Evolutionary conservation across 1,140 invertebrate genomes (phyloP).

Genomic region (Carposina sasakii): DNA sequence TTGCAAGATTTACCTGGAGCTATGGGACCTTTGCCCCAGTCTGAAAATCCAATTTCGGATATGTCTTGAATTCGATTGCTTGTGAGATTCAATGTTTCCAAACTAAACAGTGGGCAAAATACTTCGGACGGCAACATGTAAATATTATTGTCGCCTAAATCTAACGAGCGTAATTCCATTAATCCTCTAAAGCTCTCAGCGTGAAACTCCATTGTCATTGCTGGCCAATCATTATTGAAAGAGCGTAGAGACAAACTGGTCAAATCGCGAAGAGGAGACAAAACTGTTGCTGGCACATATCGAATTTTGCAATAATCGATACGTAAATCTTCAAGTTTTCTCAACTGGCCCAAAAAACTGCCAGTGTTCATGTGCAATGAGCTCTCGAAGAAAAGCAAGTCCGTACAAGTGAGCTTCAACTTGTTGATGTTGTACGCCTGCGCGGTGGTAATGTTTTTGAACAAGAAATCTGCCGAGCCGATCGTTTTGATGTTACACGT

Average conservation of each 20-base stretch:
- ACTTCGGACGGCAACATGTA: constrained; percentile 82
- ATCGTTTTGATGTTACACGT: constrained; percentile 83
- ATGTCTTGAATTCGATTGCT: constrained; percentile 86
- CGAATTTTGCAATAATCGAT: constrained; percentile 88
- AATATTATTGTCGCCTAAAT: constrained; percentile 87
- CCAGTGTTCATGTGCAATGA: constrained; percentile 77
- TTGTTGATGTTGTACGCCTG: constrained; percentile 79
- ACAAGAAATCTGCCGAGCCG: constrained; percentile 78
- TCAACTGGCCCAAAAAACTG: constrained; percentile 76
- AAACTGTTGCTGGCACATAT: constrained; percentile 79
- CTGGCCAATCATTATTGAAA: constrained; percentile 86
- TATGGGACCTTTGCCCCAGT: constrained; percentile 76
- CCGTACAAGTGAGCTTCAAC: constrained; percentile 83
- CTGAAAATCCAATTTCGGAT: constrained; percentile 80
- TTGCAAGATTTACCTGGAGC: constrained; percentile 78
- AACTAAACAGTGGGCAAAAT: constrained; percentile 82
- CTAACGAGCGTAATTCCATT: constrained; percentile 78
- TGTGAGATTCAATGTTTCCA: constrained; percentile 82
- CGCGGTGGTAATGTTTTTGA: constrained; percentile 81
- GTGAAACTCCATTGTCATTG: constrained; percentile 83
- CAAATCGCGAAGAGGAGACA: constrained; percentile 80
- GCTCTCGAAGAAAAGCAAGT: constrained; percentile 85
- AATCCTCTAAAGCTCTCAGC: constrained; percentile 82
- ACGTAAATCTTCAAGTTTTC: constrained; percentile 77
- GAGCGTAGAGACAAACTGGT: constrained; percentile 81